Base-by-base conservation (phyloP, 2,888 invertebrate species). In the Amiota minor region DNA sequence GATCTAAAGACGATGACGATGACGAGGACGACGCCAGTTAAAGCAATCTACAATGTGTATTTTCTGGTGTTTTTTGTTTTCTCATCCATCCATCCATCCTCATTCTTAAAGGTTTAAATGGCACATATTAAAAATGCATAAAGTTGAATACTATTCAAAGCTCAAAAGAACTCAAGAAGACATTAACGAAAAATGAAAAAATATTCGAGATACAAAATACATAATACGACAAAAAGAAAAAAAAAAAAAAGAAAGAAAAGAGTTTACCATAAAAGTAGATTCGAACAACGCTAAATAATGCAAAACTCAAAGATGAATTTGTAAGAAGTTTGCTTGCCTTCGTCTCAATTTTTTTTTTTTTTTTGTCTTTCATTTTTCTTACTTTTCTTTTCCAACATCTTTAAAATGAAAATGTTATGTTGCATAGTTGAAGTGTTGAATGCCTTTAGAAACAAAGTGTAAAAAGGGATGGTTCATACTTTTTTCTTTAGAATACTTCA, bases 271-370 rank as follows among this genome's bases (percentile, higher is more conserved):
- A 59, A 59, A 59, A 59, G 59, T 59, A 59, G 59, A 59, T 59
- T 59, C 59, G 59, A 59, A 59, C 59, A 59, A 59, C 59, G 59
- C 59, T 59, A 59, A 59, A 59, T 59, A 59, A 59, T 59, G 59
- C 59, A 59, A n/a, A 59, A 18, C 18, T 59, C 59, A 59, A 59
- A 59, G 59, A 59, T 59, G 59, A 59, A 59, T 59, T 59, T 59
- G 59, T 20, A 20, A 59, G 59, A 20, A 59, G 59, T 59, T 59
- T 16, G 6, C 35, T 35, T 35, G 35, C 35, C 35, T 35, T 59
- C 59, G 20, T 20, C 20, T 59, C 59, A 20, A 9, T 59, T 59
- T 20, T 56, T 1, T 56, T 56, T 20, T 59, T 18, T 59, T 59
- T 59, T 20, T 59, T 56, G 16, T 56, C n/a, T 11, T 59, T 16